A percentile compares a stretch with the other conserved stretches of the same genome.
phyloP scores from a whole-genome alignment of 2,113 vertebrate species.

The Peucedramus taeniatus region DNA sequence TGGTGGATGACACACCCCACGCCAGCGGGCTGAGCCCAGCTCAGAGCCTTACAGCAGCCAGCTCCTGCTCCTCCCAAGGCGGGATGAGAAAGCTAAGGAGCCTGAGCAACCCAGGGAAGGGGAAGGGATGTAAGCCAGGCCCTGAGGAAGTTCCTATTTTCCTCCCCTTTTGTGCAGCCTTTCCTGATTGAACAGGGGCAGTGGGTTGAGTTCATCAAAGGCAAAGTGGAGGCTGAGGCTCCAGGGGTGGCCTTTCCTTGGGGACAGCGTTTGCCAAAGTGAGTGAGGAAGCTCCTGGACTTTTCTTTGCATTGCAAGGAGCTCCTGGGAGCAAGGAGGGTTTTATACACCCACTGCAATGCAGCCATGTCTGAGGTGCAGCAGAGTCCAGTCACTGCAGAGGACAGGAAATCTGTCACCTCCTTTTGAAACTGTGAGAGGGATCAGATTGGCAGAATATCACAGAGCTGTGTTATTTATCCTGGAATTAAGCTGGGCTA shows the following conservation, averaged over 20 bases:
- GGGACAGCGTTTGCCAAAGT: rapidly evolving
- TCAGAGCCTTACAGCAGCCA: not conserved
- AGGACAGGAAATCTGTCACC: conserved; percentile 55
- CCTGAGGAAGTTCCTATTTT: conserved; percentile 27
- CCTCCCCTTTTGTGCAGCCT: not conserved
- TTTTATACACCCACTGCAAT: not conserved
- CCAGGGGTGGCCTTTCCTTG: not conserved
- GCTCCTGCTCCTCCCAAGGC: conserved; percentile 28
- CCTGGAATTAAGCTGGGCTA: conserved; percentile 1
- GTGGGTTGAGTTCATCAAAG: not conserved
- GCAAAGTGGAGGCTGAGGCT: not conserved
- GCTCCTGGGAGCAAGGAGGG: not conserved
- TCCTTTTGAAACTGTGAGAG: conserved; percentile 24
- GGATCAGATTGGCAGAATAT: conserved; percentile 48
- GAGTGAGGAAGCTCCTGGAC: not conserved
- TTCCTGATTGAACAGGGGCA: conserved; percentile 14
- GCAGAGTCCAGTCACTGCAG: not conserved
- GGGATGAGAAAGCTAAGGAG: conserved; percentile 27
- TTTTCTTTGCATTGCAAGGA: not conserved
- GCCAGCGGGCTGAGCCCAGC: not conserved
- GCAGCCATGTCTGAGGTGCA: not conserved
- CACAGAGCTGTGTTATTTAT: conserved; percentile 12
- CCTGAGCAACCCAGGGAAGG: not conserved
- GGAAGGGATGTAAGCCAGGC: conserved; percentile 14
- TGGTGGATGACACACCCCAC: conserved; percentile 55